Percentiles rank a stretch among this genome's conserved stretches.
phyloP scores from a whole-genome alignment of 2,113 vertebrate species.

The Chamaea fasciata region DNA sequence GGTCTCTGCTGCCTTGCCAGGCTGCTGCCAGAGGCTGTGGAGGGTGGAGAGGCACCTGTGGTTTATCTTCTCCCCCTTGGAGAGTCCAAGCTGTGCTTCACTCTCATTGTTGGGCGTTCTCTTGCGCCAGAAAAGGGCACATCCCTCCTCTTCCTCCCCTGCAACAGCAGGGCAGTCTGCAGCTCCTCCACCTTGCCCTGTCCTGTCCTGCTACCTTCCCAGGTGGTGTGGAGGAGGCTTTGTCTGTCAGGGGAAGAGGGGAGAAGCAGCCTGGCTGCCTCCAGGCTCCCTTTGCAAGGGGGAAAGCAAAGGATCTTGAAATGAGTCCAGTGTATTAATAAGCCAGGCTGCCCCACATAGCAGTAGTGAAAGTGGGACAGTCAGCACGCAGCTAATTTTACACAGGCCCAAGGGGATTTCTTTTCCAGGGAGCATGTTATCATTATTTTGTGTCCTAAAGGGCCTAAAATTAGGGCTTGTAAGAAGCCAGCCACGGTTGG shows the following conservation, averaged over 20 bases:
- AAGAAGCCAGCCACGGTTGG: not conserved
- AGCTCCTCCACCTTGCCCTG: not conserved
- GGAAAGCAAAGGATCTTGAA: not conserved
- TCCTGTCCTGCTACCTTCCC: not conserved
- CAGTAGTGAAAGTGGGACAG: slow-evolving; percentile 30
- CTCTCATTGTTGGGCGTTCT: not conserved
- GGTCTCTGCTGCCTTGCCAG: not conserved
- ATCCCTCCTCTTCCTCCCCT: not conserved
- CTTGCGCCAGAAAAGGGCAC: not conserved
- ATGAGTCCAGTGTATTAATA: slow-evolving; percentile 4
- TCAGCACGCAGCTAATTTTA: slow-evolving; percentile 42
- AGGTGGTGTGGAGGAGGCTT: not conserved
- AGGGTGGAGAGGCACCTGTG: not conserved
- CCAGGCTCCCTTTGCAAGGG: not conserved
- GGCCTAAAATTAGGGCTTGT: slow-evolving; percentile 13
- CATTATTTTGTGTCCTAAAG: slow-evolving; percentile 46
- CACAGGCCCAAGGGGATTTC: not conserved
- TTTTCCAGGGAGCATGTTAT: not conserved
- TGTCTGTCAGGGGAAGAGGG: not conserved
- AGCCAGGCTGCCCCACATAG: slow-evolving; percentile 52
- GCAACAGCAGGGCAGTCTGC: not conserved
- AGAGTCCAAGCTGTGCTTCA: not conserved
- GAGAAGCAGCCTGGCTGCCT: not conserved
- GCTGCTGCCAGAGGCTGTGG: not conserved
- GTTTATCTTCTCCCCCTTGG: not conserved